Percentiles rank a stretch among this genome's conserved stretches.
These are phyloP conservation scores for Oxycera nigricornis DNA, from an alignment of 2,888 invertebrate genomes.

Conservation along the genomic window DNA sequence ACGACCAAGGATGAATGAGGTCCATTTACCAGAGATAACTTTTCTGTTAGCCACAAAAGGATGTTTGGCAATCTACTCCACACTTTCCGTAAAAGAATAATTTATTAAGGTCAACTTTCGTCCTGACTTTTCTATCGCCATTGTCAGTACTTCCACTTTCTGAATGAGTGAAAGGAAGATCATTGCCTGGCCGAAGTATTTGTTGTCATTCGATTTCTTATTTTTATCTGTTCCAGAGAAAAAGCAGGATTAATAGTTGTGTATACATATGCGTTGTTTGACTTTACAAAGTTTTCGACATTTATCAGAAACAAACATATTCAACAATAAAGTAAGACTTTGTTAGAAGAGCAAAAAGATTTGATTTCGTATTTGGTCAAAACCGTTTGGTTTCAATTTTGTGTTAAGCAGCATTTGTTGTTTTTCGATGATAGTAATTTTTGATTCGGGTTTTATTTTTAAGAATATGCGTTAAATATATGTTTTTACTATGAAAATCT, in stretches of 20 bases:
- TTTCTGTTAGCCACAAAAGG: conserved; percentile 33
- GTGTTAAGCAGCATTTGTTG: too few relatives aligned
- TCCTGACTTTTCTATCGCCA: background rate
- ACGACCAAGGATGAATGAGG: conserved; percentile 30
- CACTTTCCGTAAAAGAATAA: conserved; percentile 22
- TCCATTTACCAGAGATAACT: conserved; percentile 28
- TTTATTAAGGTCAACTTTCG: conserved; percentile 34
- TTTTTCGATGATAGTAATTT: too few relatives aligned
- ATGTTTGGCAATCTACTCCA: background rate
- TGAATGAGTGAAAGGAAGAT: background rate
- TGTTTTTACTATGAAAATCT: too few relatives aligned
- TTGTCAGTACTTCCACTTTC: background rate
- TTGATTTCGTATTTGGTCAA: too few relatives aligned
- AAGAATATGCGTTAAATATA: too few relatives aligned
- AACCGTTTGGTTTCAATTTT: too few relatives aligned
- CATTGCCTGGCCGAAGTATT: background rate
- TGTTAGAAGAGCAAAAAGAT: too few relatives aligned
- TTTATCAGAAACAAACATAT: background rate
- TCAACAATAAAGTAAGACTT: background rate
- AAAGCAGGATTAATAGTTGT: background rate
- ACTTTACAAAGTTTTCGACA: background rate
- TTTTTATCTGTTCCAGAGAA: conserved; percentile 2
- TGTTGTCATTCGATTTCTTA: conserved; percentile 1
- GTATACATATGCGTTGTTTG: conserved; percentile 13
- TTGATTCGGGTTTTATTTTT: too few relatives aligned